Evolutionary conservation across 2,113 vertebrate species (phyloP).

Genomic region (Lichenostomus cassidix): DNA sequence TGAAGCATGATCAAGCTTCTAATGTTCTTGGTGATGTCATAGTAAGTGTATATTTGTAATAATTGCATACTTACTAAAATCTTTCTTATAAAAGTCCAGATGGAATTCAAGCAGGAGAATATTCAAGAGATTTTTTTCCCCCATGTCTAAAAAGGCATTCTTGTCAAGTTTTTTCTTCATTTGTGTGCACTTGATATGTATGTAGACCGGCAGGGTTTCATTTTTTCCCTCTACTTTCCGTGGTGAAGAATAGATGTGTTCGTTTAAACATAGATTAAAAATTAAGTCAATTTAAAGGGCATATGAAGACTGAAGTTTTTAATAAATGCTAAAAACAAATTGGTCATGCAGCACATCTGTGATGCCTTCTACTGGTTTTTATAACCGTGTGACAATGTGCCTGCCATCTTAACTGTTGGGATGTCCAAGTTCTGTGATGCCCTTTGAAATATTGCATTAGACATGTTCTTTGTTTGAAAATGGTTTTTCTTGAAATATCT

Average conservation of each 20-base stretch:
- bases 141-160: not conserved
- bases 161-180: not conserved
- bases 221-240: not conserved
- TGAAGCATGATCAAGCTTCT: slow-evolving; percentile 91
- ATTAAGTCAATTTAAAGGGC: not conserved
- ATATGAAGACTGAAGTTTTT: not conserved
- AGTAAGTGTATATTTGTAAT: slow-evolving; percentile 74
- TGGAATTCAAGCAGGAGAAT: not conserved
- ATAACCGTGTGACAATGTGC: not conserved
- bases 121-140: not conserved
- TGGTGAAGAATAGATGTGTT: not conserved
- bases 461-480: not conserved
- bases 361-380: slow-evolving; percentile 39
- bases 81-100: not conserved
- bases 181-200: not conserved
- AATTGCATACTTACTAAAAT: not conserved
- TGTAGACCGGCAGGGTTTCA: not conserved
- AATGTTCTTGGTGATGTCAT: slow-evolving; percentile 89
- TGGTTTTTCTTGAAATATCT: not conserved
- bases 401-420: not conserved
- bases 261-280: not conserved
- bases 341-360: not conserved
- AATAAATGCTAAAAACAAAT: not conserved
- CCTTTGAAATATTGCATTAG: not conserved
- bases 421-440: not conserved